phyloP scores from a whole-genome alignment of 2,113 vertebrate genomes.

The Holacanthus passer region DNA sequence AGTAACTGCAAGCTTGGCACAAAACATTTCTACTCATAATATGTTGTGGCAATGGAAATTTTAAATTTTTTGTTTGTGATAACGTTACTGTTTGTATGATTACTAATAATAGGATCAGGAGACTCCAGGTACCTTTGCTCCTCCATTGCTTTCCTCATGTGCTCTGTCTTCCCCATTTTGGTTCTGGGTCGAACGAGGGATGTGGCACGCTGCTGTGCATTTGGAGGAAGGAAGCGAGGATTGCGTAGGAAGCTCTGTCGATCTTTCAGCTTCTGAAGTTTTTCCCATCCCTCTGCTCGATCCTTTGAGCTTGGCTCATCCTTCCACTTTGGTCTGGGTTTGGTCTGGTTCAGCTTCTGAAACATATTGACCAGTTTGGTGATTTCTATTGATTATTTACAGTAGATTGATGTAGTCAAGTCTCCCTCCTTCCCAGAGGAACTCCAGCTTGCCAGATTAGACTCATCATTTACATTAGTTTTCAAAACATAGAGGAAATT shows the following conservation, averaged over 20 bases:
- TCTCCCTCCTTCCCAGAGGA: neutral
- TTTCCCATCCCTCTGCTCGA: constrained; percentile 51
- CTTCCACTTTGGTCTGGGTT: constrained; percentile 74
- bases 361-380: constrained; percentile 25
- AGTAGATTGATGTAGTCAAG: neutral
- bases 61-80: neutral
- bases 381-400: neutral
- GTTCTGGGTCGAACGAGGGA: constrained; percentile 84
- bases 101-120: no score
- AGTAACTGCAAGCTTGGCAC: neutral
- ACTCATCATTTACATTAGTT: neutral
- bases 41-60: neutral
- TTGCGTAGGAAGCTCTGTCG: constrained; percentile 87
- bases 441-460: neutral
- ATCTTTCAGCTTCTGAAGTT: constrained; percentile 80
- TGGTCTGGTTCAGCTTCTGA: constrained; percentile 67
- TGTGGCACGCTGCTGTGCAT: constrained; percentile 79
- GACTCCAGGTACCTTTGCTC: constrained; percentile 81
- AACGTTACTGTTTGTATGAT: neutral
- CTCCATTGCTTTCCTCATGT: constrained; percentile 31
- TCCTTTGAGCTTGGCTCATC: constrained; percentile 68
- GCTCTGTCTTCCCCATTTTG: constrained; percentile 62
- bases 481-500: neutral
- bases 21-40: neutral
- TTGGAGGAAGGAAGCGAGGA: constrained; percentile 89